Evolutionary conservation across 2,113 vertebrate genomes (phyloP).

Genomic region (Symphodus melops): DNA sequence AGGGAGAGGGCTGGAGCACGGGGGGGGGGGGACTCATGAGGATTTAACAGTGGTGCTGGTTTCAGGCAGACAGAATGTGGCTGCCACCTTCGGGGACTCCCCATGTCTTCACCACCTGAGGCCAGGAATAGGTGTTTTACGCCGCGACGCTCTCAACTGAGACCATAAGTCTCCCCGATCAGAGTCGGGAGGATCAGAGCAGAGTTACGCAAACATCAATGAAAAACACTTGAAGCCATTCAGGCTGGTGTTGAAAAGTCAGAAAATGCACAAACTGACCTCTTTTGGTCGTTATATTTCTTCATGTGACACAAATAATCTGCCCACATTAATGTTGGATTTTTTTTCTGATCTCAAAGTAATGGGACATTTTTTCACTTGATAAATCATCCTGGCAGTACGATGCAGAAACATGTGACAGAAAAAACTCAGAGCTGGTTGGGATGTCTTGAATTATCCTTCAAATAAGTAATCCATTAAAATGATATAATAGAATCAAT

Average conservation of each 20-base stretch:
- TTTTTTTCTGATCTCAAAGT: no score
- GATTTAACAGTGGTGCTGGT: constrained; percentile 58
- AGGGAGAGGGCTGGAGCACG: constrained; percentile 41
- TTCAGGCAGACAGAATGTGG: constrained; percentile 75
- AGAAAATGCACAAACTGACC: neutral
- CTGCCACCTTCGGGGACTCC: constrained; percentile 62
- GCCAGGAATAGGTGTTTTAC: constrained; percentile 70
- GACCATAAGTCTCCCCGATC: constrained; percentile 59
- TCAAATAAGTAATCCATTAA: no score
- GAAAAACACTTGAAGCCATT: constrained; percentile 7
- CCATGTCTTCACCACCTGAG: constrained; percentile 74
- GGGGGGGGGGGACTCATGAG: constrained; percentile 52
- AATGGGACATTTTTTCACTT: no score
- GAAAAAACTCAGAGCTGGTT: no score
- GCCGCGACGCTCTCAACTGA: constrained; percentile 49
- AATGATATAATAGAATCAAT: no score
- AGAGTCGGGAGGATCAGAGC: constrained; percentile 35
- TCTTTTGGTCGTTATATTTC: neutral
- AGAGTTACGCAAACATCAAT: constrained; percentile 23
- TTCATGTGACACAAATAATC: neutral
- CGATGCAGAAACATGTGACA: no score
- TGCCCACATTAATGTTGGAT: no score
- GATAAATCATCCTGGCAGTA: no score
- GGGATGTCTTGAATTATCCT: no score
- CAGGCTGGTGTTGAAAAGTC: neutral